Evolutionary conservation across 2,888 invertebrate genomes (phyloP).

Genomic region (Argyresthia goedartella): DNA sequence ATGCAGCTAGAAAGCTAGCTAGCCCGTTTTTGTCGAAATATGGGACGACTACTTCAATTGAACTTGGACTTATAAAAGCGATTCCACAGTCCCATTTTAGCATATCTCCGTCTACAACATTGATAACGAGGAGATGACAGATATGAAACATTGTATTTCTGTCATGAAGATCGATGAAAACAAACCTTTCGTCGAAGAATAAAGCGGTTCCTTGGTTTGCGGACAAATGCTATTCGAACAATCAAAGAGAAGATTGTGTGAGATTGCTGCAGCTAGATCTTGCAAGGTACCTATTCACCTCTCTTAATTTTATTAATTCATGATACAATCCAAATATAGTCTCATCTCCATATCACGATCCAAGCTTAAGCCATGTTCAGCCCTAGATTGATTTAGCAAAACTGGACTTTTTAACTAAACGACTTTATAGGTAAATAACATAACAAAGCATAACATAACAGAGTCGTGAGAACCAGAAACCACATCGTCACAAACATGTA

Average conservation of each 20-base stretch:
- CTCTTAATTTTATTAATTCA: no score
- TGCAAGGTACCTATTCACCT: conserved; percentile 7
- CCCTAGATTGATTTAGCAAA: no score
- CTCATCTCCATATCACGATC: no score
- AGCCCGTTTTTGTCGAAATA: conserved; percentile 28
- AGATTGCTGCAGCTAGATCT: conserved; percentile 52
- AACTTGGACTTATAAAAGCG: conserved; percentile 55
- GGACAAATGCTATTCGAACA: conserved; percentile 22
- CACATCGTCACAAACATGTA: no score
- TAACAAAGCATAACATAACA: no score
- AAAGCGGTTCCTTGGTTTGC: conserved; percentile 33
- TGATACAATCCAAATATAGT: no score
- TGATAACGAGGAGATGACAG: conserved; percentile 29
- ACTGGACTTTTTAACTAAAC: no score
- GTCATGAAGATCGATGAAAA: conserved; percentile 18
- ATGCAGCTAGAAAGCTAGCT: conserved; percentile 23
- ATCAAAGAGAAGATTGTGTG: conserved; percentile 17
- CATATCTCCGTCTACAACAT: conserved; percentile 42
- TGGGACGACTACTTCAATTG: conserved; percentile 50
- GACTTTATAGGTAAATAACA: no score
- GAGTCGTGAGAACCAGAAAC: no score
- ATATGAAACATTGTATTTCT: conserved; percentile 36
- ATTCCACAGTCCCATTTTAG: conserved; percentile 44
- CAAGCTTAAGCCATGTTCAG: no score
- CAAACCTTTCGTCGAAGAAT: conserved; percentile 23